Base-by-base conservation (phyloP, 2,888 invertebrate species). In the Chrysolina americana region DNA sequence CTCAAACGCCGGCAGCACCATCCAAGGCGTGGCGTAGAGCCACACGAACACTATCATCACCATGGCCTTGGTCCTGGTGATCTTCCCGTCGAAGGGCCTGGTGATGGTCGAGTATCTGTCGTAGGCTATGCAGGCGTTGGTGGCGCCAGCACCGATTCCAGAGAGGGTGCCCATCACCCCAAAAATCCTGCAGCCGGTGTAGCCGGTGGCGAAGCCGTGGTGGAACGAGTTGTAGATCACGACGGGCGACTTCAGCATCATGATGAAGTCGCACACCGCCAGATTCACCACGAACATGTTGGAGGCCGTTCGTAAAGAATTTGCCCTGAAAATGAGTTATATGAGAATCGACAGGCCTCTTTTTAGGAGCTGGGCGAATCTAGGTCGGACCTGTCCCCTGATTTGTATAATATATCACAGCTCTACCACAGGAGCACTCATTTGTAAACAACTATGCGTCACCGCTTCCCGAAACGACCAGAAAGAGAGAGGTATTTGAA, bases 161-260 rank as follows among this genome's bases (percentile, higher is more conserved):
- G 94, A 93, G 77, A 95, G 90, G 0, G 96, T 90, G 0, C 96
- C 96, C 84, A 95, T 91, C 65, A 94, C 88, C 0, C 90, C 93
- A 83, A 94, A 96, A 78, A 94, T 90, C 85, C 95, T 94, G 83
- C 96, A 96, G 0, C 94, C 95, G 0, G 92, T 76, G 68, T 92
- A 89, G 0, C 96, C 96, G 5, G 91, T 84, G 0, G 94, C 95
- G 80, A 93, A 96, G 0, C 96, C 96, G 77, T 91, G 90, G 85
- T 93, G 91, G 80, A 94, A 94, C 44, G 95, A 95, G 85, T 96
- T 96, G 87, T 95, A 95, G 81, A 96, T 94, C 86, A 96, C 95
- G 78, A 96, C 92, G 0, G 96, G 96, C 0, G 95, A 91, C 88
- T 96, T 96, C 44, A 92, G 87, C 95, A 96, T 95, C 96, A 96